phyloP scores from a whole-genome alignment of 2,797 vertebrate genomes.

The Taenioides sp. region DNA sequence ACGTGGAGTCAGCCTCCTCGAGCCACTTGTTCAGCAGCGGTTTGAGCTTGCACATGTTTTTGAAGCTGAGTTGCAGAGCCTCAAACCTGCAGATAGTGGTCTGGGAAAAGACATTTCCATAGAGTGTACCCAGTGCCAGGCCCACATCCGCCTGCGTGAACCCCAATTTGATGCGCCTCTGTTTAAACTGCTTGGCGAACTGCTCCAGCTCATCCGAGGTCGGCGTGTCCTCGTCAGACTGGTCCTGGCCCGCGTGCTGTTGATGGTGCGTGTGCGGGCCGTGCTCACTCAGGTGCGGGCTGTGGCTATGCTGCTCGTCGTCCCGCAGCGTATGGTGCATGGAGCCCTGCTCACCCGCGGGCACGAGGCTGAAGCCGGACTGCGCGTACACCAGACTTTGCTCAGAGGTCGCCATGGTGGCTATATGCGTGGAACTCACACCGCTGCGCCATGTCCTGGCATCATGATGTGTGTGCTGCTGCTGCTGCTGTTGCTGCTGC shows the following conservation, averaged over 20 bases:
- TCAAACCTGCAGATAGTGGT: slow-evolving; percentile 99
- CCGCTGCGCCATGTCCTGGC: slow-evolving; percentile 85
- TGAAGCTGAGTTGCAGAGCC: slow-evolving; percentile 98
- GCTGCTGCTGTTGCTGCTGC: slow-evolving; percentile 73
- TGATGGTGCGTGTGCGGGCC: slow-evolving; percentile 77
- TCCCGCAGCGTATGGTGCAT: slow-evolving; percentile 85
- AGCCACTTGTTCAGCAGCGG: slow-evolving; percentile 99
- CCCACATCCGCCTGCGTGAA: slow-evolving; percentile 97
- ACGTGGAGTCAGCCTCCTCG: slow-evolving; percentile 97
- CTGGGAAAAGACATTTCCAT: slow-evolving; percentile 95
- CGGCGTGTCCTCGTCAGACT: slow-evolving; percentile 98
- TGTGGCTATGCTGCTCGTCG: slow-evolving; percentile 84
- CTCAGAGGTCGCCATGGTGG: slow-evolving; percentile 90
- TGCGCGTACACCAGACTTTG: slow-evolving; percentile 87
- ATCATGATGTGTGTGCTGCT: slow-evolving; percentile 84
- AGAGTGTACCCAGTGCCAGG: slow-evolving; percentile 90
- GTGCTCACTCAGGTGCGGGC: slow-evolving; percentile 85
- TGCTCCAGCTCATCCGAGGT: slow-evolving; percentile 98
- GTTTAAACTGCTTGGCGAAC: slow-evolving; percentile 98
- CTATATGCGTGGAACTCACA: slow-evolving; percentile 82
- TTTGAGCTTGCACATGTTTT: slow-evolving; percentile 99
- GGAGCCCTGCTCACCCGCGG: slow-evolving; percentile 83
- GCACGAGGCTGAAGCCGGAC: slow-evolving; percentile 86
- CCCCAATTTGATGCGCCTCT: slow-evolving; percentile 95
- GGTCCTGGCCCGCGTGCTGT: slow-evolving; percentile 85